A percentile compares a stretch with the other conserved stretches of the same genome.
Conservation (phyloP, 2,797 vertebrate species). For the Mergus octosetaceus region DNA sequence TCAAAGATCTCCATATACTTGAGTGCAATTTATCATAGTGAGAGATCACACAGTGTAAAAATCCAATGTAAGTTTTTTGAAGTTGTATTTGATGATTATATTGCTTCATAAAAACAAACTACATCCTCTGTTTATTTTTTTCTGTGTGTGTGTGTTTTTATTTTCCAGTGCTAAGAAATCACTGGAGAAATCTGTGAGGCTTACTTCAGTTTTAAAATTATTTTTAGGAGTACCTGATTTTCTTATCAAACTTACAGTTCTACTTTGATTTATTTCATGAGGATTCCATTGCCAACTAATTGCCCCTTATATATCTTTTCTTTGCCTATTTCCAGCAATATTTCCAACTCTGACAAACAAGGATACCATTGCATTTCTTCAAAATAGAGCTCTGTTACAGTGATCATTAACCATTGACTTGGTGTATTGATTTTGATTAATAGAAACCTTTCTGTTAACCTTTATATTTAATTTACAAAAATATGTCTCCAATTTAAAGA, state of each 20-base stretch:
- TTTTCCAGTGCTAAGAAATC: background rate
- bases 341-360: conserved; percentile 35
- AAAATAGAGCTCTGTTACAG: conserved; percentile 7
- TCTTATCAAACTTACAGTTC: background rate
- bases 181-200: background rate
- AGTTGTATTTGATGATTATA: background rate
- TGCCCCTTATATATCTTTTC: background rate
- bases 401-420: conserved; percentile 11
- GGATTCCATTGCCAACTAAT: background rate
- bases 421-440: conserved; percentile 21
- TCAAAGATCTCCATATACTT: conserved; percentile 34
- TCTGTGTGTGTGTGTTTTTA: background rate
- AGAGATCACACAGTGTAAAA: conserved; percentile 18
- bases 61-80: background rate
- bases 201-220: background rate
- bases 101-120: background rate
- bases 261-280: background rate
- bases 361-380: conserved; percentile 20
- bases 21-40: background rate
- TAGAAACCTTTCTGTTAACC: conserved; percentile 37
- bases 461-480: conserved; percentile 44
- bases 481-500: conserved; percentile 12
- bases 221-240: background rate
- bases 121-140: background rate
- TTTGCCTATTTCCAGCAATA: background rate